Evolutionary conservation across 1,140 invertebrate species (phyloP).

Genomic region (Orussus abietinus): DNA sequence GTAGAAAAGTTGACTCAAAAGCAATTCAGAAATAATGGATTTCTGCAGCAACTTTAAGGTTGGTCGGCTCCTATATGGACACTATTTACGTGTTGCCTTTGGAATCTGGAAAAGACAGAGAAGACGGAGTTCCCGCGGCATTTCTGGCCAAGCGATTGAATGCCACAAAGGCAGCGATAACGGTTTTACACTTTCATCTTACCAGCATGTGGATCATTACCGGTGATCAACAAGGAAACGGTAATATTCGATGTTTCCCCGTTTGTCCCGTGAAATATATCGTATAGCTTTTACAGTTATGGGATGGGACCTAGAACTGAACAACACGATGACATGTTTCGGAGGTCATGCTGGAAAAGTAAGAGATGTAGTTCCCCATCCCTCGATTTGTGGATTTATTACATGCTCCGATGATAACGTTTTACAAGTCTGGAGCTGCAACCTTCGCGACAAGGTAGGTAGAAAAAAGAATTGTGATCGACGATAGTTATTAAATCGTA

Average conservation of each 20-base stretch:
- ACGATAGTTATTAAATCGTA: background rate
- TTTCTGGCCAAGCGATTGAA: conserved; percentile 18
- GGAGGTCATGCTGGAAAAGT: conserved; percentile 15
- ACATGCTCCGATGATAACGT: conserved; percentile 14
- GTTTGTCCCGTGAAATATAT: background rate
- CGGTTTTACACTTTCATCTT: conserved; percentile 20
- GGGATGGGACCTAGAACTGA: conserved; percentile 19
- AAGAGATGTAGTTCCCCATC: conserved; percentile 16
- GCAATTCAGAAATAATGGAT: background rate
- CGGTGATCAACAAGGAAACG: conserved; percentile 26
- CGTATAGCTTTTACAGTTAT: conserved; percentile 13
- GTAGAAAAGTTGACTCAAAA: too few species aligned
- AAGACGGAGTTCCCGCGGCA: background rate
- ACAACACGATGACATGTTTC: conserved; percentile 17
- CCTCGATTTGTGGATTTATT: conserved; percentile 29
- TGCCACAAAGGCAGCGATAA: conserved; percentile 19
- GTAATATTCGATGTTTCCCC: too few species aligned
- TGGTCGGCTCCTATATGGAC: conserved; percentile 23
- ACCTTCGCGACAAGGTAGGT: conserved; percentile 15
- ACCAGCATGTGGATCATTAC: conserved; percentile 24
- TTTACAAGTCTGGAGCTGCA: conserved; percentile 32
- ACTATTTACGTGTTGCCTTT: conserved; percentile 25
- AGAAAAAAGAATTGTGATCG: background rate
- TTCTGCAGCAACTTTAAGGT: conserved; percentile 7
- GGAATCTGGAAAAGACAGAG: conserved; percentile 7